Evolutionary conservation across 1,140 invertebrate genomes (phyloP).

Genomic region (Drosophila watanabei): DNA sequence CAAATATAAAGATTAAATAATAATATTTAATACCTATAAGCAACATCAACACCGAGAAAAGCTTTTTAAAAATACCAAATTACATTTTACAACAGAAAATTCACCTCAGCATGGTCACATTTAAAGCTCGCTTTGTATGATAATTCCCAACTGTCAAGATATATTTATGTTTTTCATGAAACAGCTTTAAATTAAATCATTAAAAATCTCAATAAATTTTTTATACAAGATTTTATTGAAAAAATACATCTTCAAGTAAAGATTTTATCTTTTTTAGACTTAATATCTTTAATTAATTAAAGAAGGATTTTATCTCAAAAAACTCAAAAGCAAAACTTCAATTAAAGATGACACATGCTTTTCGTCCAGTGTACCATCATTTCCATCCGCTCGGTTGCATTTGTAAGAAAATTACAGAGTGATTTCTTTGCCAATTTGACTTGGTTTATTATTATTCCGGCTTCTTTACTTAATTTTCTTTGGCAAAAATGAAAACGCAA

Average conservation of each 20-base stretch:
- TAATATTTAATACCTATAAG: no score
- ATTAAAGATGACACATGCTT: neutral
- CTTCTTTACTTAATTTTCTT: neutral
- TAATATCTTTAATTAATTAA: neutral
- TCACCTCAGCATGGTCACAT: no score
- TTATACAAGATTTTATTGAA: no score
- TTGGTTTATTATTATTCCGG: constrained; percentile 9
- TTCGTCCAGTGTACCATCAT: neutral
- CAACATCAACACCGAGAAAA: no score
- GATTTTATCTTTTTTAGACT: no score
- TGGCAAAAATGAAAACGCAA: neutral
- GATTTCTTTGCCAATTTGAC: constrained; percentile 28
- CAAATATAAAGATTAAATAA: neutral
- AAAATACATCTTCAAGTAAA: no score
- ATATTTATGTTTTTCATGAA: neutral
- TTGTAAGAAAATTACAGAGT: constrained; percentile 5
- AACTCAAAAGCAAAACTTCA: neutral
- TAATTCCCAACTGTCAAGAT: neutral
- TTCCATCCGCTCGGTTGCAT: neutral
- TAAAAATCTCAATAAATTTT: no score
- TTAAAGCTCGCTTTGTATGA: no score
- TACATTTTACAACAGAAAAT: no score
- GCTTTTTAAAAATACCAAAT: no score
- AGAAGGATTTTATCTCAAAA: neutral
- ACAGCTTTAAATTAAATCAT: no score